A percentile compares a stretch with the other conserved stretches of the same genome.
These are phyloP conservation scores for Agriotes lineatus DNA, from an alignment of 2,888 invertebrate genomes.

Conservation along the genomic window DNA sequence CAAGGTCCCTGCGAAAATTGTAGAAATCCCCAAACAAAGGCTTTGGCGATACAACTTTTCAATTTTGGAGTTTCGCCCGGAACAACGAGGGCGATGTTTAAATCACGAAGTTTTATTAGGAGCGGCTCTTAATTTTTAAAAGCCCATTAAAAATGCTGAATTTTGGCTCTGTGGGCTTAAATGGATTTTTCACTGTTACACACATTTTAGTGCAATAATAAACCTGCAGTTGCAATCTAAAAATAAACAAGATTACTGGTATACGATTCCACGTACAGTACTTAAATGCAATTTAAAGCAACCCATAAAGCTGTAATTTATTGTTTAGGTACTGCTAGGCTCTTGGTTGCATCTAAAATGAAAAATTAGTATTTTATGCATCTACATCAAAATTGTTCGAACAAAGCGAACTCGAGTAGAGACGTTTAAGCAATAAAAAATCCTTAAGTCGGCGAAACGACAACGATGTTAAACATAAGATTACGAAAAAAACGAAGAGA, in stretches of 20 bases:
- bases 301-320: slow-evolving; percentile 3
- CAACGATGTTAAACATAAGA: no score
- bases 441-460: no score
- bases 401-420: no score
- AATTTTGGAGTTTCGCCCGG: no score
- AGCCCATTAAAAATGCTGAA: no score
- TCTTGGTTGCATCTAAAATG: background rate
- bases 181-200: background rate
- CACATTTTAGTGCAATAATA: slow-evolving; percentile 3
- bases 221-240: slow-evolving; percentile 1
- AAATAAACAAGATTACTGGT: slow-evolving; percentile 8
- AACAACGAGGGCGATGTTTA: no score
- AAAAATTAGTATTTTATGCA: no score
- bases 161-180: background rate
- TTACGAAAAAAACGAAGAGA: no score
- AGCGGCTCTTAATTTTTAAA: no score
- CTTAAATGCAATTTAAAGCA: slow-evolving; percentile 1
- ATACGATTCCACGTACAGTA: background rate
- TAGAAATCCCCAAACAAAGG: background rate
- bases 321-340: background rate
- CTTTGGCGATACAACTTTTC: background rate
- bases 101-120: no score
- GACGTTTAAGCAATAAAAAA: no score
- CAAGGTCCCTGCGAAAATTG: slow-evolving; percentile 3
- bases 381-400: no score